Base-by-base conservation (phyloP, 1,140 invertebrate species). In the Lepidostoma basale region DNA sequence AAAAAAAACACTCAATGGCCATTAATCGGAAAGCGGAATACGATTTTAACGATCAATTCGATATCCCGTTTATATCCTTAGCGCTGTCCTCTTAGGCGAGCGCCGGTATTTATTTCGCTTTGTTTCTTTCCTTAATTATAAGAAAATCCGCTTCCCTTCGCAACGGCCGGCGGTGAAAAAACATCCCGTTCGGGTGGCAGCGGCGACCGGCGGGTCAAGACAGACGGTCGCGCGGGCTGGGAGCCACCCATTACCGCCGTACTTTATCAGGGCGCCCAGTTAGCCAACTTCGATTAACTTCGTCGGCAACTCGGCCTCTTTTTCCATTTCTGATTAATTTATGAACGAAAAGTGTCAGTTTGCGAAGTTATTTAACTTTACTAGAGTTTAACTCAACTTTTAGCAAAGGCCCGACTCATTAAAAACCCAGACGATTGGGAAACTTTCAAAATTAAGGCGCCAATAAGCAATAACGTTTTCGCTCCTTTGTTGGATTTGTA, bases 281-380 rank as follows among this genome's bases (percentile, higher is more conserved):
- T 67, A 58, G 33, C 64, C 42, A 67, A 71, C 69, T 71, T 71
- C 69, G 69, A 71, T 71, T 67, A 71, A 71, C 69, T 71, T 67
- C 52, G 45, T 58, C 47, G 18, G 44, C 62, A 54, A 67, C 56
- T 25, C 45, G 54, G 18, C 14, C 30, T 25, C 16, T 22, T 59
- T 54, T 59, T 40, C 30, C 33, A 59, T 39, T 40, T 40, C 54
- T 59, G 54, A 59, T 59, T 59, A 59, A 59, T 59, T 59, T 59
- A 59, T 59, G 54, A 59, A 59, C 54, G 54, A 39, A 59, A 59
- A 59, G 54, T 59, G 54, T 59, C 54, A 59, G 30, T 39, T 59
- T 59, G 14, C 33, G 3, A 39, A 59, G 54, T 59, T 39, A 59
- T 59, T 59, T 59, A 39, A 59, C 30, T 59, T 59, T 16, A 59